Evolutionary conservation across 2,797 vertebrate genomes (phyloP).

Genomic region (Arrhamphus sclerolepis): DNA sequence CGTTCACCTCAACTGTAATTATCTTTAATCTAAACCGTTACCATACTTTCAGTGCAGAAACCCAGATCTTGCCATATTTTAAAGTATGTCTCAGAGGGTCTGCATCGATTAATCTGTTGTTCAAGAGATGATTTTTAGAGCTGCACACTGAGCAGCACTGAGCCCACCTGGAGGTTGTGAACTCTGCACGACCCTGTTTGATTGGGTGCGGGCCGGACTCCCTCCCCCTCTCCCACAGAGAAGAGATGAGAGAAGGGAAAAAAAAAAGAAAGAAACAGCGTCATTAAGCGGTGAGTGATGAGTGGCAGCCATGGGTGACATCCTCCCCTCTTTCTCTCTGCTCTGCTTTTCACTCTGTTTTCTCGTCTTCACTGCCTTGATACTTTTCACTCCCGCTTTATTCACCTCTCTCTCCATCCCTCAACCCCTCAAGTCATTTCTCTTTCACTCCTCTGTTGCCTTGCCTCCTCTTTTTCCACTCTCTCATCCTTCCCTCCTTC

Average conservation of each 20-base stretch:
- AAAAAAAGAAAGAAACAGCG: conserved; percentile 80
- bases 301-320: conserved; percentile 98
- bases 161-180: conserved; percentile 97
- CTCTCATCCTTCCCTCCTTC: conserved; percentile 43
- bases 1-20: background rate
- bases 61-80: background rate
- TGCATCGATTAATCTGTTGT: background rate
- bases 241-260: conserved; percentile 75
- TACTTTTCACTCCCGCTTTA: conserved; percentile 67
- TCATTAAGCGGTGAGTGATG: conserved; percentile 99
- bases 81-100: background rate
- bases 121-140: background rate
- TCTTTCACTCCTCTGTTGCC: conserved; percentile 73
- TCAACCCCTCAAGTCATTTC: conserved; percentile 74
- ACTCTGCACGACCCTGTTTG: conserved; percentile 95
- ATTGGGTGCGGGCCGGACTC: conserved; percentile 90
- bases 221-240: conserved; percentile 72
- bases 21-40: background rate
- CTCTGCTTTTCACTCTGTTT: conserved; percentile 56
- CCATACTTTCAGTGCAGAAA: background rate
- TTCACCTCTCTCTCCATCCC: conserved; percentile 75
- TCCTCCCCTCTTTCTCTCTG: conserved; percentile 86
- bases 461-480: conserved; percentile 73
- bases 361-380: conserved; percentile 58
- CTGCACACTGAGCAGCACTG: conserved; percentile 1